Evolutionary conservation across 2,113 vertebrate genomes (phyloP), one percentile per base, ranked within the genome.

Genomic region (Plestiodon gilberti): DNA sequence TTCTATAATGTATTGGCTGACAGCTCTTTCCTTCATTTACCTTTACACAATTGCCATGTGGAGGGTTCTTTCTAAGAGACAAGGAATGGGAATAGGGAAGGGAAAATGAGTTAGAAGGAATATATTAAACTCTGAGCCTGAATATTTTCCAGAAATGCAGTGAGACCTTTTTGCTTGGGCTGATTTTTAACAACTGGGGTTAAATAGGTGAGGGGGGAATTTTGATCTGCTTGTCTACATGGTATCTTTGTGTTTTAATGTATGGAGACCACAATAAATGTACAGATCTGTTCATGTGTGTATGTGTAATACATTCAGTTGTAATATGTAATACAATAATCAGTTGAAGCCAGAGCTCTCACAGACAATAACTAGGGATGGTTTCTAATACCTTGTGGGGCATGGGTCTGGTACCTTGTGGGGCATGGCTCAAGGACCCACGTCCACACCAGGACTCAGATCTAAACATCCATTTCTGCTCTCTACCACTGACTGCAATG

Each of bases 11-110:
- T 79, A 89, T 85, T 67, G 43, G 65, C 43, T 83, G 81, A 75
- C 70, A 89, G 61, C 82, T 87, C 81, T 62, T 71, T 83, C 84
- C 86, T 82, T 83, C 73, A 52, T 82, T 85, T 94, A 93, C 86
- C 87, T 89, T 86, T 78, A 90, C 55, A 43, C 52, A 70, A 40
- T 78, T 85, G 59, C 40, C 40, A 11, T 28, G 15, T 28, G 57
- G 71, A 62, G 30, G n/a, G 57, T 28, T 80, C 38, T 6, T 73
- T 73, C 14, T 57, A 80, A 80, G 38, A 81, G 30, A 35, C 11
- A 38, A 52, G 38, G 25, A 80, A 86, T 73, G n/a, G 57, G 67
- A 86, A 38, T 17, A 55, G 40, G 61, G 78, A 23, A n/a, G 30
- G 57, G 38, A 20, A 86, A 61, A 25, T 62, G 35, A 73, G 43